Conservation (phyloP, 2,888 invertebrate species). For the Folsomia manolachei region DNA sequence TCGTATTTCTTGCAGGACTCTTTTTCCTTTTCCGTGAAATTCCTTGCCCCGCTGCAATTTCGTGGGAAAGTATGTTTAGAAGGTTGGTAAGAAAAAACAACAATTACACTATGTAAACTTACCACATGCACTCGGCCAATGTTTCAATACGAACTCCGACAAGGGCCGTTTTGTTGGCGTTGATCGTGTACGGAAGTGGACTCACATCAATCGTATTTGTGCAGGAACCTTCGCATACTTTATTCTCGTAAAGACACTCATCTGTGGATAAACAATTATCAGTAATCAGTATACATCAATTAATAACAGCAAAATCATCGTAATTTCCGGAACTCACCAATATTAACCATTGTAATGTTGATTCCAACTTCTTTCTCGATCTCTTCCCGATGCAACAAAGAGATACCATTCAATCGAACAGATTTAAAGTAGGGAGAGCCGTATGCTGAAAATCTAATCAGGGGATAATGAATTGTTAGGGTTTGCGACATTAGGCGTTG, state of each 20-base stretch:
- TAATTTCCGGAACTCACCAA: too few species aligned
- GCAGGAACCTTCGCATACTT: slow-evolving; percentile 94
- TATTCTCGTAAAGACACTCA: slow-evolving; percentile 90
- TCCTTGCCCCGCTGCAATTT: slow-evolving; percentile 88
- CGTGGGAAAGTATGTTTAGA: too few species aligned
- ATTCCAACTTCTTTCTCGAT: slow-evolving; percentile 92
- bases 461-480: too few species aligned
- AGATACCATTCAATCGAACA: slow-evolving; percentile 87
- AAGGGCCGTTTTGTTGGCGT: slow-evolving; percentile 93
- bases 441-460: slow-evolving; percentile 90
- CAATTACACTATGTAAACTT: too few species aligned
- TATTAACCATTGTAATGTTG: slow-evolving; percentile 85
- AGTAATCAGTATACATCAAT: not conserved
- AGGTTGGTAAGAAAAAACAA: too few species aligned
- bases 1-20: slow-evolving; percentile 85
- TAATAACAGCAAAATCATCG: not conserved
- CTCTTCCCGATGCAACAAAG: slow-evolving; percentile 87
- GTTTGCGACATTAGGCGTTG: too few species aligned
- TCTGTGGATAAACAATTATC: too few species aligned
- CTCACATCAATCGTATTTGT: slow-evolving; percentile 81
- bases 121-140: slow-evolving; percentile 86
- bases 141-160: slow-evolving; percentile 94
- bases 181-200: slow-evolving; percentile 88
- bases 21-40: slow-evolving; percentile 83
- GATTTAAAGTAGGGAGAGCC: slow-evolving; percentile 95